Percentiles rank a stretch among this genome's conserved stretches.
These are phyloP conservation scores for Caenorhabditis tropicalis DNA, from an alignment of 1,140 invertebrate genomes.

Conservation along the genomic window DNA sequence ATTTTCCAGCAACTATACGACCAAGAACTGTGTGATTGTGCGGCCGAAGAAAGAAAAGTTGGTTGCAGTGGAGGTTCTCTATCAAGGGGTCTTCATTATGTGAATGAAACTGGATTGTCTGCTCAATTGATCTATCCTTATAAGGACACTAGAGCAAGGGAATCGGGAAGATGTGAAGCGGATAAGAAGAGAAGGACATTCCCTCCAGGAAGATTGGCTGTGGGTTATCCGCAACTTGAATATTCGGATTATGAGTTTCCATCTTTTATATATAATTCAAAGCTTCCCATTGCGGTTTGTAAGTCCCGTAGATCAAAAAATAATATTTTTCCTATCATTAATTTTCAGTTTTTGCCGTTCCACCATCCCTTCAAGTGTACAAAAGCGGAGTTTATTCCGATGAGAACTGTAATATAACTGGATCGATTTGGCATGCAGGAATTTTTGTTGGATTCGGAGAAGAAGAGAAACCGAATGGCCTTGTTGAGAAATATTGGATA, in stretches of 20 bases:
- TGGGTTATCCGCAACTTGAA: not conserved
- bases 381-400: not conserved
- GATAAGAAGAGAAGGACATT: too few relatives aligned
- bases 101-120: not conserved
- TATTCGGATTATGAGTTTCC: not conserved
- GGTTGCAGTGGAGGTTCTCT: not conserved
- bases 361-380: not conserved
- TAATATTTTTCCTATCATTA: not conserved
- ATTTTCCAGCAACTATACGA: not conserved
- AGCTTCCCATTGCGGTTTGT: not conserved
- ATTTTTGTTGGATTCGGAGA: not conserved
- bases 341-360: not conserved
- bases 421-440: not conserved
- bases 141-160: not conserved
- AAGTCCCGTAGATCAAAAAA: not conserved
- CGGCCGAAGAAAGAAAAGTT: not conserved
- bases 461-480: not conserved
- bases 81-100: not conserved
- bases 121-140: not conserved
- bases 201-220: not conserved
- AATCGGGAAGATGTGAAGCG: not conserved
- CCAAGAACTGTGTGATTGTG: not conserved
- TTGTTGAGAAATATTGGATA: slow-evolving; percentile 77
- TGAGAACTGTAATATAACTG: not conserved
- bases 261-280: not conserved